Evolutionary conservation across 2,888 invertebrate genomes (phyloP).

Genomic region (Allygus modestus): DNA sequence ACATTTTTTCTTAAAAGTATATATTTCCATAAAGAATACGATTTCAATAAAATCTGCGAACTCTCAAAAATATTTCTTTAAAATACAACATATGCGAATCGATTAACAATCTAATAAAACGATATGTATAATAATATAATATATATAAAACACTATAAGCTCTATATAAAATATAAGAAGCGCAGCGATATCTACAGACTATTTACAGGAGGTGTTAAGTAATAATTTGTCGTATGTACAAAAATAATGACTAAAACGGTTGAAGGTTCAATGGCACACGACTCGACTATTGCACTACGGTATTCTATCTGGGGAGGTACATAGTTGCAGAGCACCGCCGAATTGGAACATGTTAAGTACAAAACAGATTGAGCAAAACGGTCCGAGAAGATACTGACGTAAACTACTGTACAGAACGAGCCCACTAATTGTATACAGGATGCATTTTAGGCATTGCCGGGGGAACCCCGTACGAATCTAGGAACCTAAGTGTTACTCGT

Average conservation of each 20-base stretch:
- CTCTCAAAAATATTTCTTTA: slow-evolving; percentile 52
- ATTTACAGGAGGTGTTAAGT: slow-evolving; percentile 44
- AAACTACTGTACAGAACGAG: slow-evolving; percentile 39
- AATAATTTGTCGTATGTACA: slow-evolving; percentile 49
- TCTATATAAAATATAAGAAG: slow-evolving; percentile 59
- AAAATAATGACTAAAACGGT: slow-evolving; percentile 40
- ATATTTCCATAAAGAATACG: slow-evolving; percentile 51
- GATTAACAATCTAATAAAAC: slow-evolving; percentile 56
- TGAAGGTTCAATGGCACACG: slow-evolving; percentile 33
- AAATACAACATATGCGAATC: slow-evolving; percentile 45
- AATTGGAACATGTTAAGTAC: slow-evolving; percentile 54
- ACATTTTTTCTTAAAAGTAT: slow-evolving; percentile 41
- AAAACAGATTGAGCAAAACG: slow-evolving; percentile 51
- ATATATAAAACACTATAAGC: slow-evolving; percentile 60
- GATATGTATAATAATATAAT: slow-evolving; percentile 57
- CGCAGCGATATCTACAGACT: slow-evolving; percentile 51
- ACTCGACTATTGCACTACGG: slow-evolving; percentile 56
- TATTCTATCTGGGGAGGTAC: slow-evolving; percentile 45
- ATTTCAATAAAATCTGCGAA: slow-evolving; percentile 58
- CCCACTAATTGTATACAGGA: slow-evolving; percentile 51
- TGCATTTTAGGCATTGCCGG: slow-evolving; percentile 62
- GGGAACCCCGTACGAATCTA: slow-evolving; percentile 27
- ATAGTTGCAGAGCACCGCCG: slow-evolving; percentile 44
- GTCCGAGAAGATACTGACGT: slow-evolving; percentile 38
- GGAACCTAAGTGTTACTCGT: slow-evolving; percentile 54